Evolutionary conservation across 2,888 invertebrate genomes (phyloP), one percentile per base, ranked within the genome.

Genomic region (Clusia tigrina): DNA sequence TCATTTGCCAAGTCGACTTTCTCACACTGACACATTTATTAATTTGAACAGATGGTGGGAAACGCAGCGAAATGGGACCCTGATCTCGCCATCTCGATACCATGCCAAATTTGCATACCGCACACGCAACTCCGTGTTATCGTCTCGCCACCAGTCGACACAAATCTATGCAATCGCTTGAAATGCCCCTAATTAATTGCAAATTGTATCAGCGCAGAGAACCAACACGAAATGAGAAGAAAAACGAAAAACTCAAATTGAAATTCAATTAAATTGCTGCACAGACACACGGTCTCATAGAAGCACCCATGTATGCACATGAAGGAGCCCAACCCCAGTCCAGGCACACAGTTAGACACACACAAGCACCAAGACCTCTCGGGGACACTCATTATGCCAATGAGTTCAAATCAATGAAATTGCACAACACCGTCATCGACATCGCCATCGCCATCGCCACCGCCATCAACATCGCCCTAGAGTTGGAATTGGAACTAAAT

Each of bases 341-440:
- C 32, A 12, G 6, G 32, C 42, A 42, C 6, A 15, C n/a, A n/a
- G n/a, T 32, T 32, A 5, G 32, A 32, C 5, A 62, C 62, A 62
- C 62, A 62, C 58, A 58, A 58, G 58, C 58, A 58, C 54, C 62
- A 58, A 58, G 58, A 62, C 62, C 62, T n/a, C n/a, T 58, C 62
- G 57, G 54, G 58, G 54, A 58, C 62, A 58, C 58, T 58, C 48
- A 62, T 62, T 54, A 32, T 58, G 58, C 58, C 58, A 62, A 62
- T 62, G 58, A 62, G 62, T 62, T 58, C 63, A 55, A 63, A 63
- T 59, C 63, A 63, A 63, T 58, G 59, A 63, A 63, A 59, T 63
- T 63, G 63, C 58, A 59, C 54, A 63, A 63, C 55, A 48, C 58
- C 54, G 53, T 25, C n/a, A 17, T 15, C 9, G n/a, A 42, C 32